Conservation (phyloP, 2,113 vertebrate species). For the Oplegnathus fasciatus region DNA sequence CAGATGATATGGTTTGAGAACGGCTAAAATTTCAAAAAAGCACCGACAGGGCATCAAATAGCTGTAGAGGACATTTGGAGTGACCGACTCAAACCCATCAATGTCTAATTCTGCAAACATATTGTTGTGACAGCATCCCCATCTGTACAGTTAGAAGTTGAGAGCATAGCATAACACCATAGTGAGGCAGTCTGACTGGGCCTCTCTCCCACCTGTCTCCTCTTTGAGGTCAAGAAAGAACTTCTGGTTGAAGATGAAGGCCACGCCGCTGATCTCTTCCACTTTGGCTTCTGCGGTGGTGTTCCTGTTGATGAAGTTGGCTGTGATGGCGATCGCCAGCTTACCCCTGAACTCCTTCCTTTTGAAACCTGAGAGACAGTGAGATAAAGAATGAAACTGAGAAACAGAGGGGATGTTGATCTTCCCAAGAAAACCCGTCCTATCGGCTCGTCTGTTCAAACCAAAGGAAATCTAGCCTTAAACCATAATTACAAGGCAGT, state of each 20-base stretch:
- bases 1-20: background rate
- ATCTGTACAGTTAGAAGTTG: background rate
- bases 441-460: constrained; percentile 41
- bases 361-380: constrained; percentile 88
- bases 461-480: constrained; percentile 60
- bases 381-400: constrained; percentile 7
- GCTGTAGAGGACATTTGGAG: background rate
- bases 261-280: constrained; percentile 98
- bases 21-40: background rate
- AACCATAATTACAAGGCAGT: constrained; percentile 61
- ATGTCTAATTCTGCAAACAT: background rate
- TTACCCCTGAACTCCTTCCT: constrained; percentile 98
- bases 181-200: background rate
- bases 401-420: constrained; percentile 14
- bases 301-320: constrained; percentile 98
- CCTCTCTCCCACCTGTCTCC: constrained; percentile 89
- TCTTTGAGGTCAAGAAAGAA: constrained; percentile 98
- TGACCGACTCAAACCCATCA: background rate
- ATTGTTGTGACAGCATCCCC: background rate
- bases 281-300: constrained; percentile 97
- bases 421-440: constrained; percentile 25
- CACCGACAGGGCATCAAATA: background rate
- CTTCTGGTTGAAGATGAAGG: constrained; percentile 99
- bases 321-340: constrained; percentile 97
- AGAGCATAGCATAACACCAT: no score